phyloP scores from a whole-genome alignment of 1,140 invertebrate species.

The Uloborus diversus region DNA sequence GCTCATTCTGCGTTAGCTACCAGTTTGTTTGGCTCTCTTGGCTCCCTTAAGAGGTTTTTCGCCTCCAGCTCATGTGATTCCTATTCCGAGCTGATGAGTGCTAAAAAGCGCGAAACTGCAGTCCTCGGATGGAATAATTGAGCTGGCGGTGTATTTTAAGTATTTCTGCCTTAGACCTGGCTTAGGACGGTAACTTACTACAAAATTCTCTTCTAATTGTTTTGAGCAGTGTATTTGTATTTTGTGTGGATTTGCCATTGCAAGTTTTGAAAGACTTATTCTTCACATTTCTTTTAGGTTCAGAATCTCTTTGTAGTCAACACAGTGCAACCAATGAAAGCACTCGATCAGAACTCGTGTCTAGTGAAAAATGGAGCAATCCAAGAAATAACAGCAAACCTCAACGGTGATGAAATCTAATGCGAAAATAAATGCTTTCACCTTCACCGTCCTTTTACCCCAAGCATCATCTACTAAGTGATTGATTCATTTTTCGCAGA shows the following conservation, averaged over 20 bases:
- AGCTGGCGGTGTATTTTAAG: background rate
- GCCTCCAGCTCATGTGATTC: too few relatives aligned
- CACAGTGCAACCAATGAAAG: constrained; percentile 10
- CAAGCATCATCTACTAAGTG: background rate
- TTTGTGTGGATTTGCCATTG: background rate
- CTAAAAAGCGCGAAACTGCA: too few relatives aligned
- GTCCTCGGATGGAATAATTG: background rate
- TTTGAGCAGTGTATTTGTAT: background rate
- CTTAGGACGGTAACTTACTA: background rate
- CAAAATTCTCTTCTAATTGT: background rate
- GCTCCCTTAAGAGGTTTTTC: too few relatives aligned
- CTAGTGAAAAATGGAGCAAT: constrained; percentile 43
- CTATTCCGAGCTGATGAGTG: too few relatives aligned
- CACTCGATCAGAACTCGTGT: constrained; percentile 21
- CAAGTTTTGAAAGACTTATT: background rate
- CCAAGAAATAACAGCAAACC: constrained; percentile 27
- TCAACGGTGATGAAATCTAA: constrained; percentile 20
- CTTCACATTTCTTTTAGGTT: constrained; percentile 5
- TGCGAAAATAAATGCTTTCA: background rate
- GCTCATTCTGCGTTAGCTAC: too few relatives aligned
- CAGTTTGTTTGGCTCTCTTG: too few relatives aligned
- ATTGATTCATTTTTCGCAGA: too few relatives aligned
- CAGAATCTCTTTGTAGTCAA: constrained; percentile 33
- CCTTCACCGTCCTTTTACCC: constrained; percentile 37
- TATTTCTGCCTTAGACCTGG: background rate